Evolutionary conservation across 2,113 vertebrate genomes (phyloP), one percentile per base, ranked within the genome.

Genomic region (Trichomycterus rosablanca): DNA sequence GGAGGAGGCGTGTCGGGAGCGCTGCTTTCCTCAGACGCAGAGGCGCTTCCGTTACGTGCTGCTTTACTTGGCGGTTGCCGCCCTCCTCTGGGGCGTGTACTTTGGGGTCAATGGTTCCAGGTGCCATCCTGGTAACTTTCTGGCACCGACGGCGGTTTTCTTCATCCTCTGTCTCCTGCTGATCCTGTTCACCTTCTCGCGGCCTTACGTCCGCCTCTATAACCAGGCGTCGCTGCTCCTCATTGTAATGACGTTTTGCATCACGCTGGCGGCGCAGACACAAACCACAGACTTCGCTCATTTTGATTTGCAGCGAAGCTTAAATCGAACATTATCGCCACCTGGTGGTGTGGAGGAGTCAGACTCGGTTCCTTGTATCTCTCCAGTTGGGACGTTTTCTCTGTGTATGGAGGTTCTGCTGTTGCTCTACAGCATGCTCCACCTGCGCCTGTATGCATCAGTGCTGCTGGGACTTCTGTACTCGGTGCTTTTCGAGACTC

Each of bases 11-110:
- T 98, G 96, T 68, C 86, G 91, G 76, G 94, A 99, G 77, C 83
- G 94, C 53, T 96, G 96, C 81, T 99, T 98, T 76, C 93, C 95
- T 0, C 96, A 97, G 82, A 92, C 91, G n/a, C 93, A 92, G 83
- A 89, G 93, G 46, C 88, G 91, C 63, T 97, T 98, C 74, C 93
- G 95, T 55, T 97, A 93, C 4, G 92, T 96, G 8, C 88, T 99
- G 11, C 89, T 92, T 77, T 99, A 99, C 84, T 84, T 94, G 12
- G 88, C 88, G 0, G 86, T 88, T 63, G 90, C 90, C 32, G 85
- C 90, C 34, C 73, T 92, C 0, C 89, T 98, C 37, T 98, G 96
- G 94, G 89, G 89, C 20, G 70, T 89, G 70, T 95, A 94, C 76
- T 93, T 97, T 3, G 87, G 84, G 23, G 70, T 92, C 28, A 90